These are phyloP conservation scores for Chydorus sphaericus DNA, from an alignment of 2,888 invertebrate genomes.

Conservation along the genomic window DNA sequence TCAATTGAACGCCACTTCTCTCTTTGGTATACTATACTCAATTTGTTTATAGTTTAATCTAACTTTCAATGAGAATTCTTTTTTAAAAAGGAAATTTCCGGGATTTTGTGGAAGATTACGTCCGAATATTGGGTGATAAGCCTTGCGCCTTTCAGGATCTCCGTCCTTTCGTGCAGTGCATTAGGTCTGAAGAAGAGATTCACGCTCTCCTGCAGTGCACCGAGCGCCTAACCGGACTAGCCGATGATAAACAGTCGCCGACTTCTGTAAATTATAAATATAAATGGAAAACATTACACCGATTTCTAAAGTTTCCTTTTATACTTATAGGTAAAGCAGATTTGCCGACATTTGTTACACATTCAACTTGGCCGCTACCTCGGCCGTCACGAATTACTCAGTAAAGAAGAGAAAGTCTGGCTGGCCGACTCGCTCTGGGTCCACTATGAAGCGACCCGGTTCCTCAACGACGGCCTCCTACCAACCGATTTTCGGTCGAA, in stretches of 20 bases:
- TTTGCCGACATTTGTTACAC: conserved; percentile 68
- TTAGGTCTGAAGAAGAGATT: conserved; percentile 41
- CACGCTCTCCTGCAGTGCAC: too few relatives aligned
- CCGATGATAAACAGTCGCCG: neutral
- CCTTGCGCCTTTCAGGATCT: conserved; percentile 75
- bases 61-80: neutral
- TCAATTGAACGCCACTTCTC: neutral
- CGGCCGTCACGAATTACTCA: conserved; percentile 45
- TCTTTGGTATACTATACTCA: neutral
- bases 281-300: neutral
- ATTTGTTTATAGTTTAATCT: neutral
- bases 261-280: neutral
- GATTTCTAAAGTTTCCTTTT: conserved; percentile 8
- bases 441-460: conserved; percentile 47
- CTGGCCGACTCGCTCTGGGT: conserved; percentile 45
- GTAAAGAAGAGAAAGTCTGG: conserved; percentile 38
- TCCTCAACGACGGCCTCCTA: conserved; percentile 25
- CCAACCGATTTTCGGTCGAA: conserved; percentile 34
- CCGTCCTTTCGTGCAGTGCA: conserved; percentile 51
- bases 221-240: neutral
- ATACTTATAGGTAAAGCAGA: conserved; percentile 39
- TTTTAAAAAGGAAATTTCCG: neutral
- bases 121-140: conserved; percentile 66
- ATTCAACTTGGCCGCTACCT: conserved; percentile 57
- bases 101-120: conserved; percentile 51